Percentiles rank a stretch among this genome's conserved stretches.
phyloP scores from a whole-genome alignment of 2,113 vertebrate species.

The Zosterops lateralis region DNA sequence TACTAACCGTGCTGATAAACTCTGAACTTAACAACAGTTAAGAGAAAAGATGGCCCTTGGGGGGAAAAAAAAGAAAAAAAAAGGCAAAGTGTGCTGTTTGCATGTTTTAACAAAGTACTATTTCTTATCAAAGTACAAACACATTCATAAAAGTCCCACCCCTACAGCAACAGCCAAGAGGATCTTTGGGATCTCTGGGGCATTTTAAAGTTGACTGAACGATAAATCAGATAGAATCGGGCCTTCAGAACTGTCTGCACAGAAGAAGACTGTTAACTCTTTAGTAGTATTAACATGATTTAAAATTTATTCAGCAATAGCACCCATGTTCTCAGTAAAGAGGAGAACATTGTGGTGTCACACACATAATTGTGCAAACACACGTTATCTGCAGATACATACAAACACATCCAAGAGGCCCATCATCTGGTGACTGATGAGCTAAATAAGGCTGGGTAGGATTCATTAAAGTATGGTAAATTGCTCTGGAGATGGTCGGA shows the following conservation, averaged over 20 bases:
- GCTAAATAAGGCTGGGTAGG: neutral
- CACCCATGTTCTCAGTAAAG: neutral
- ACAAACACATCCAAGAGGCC: neutral
- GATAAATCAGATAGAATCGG: neutral
- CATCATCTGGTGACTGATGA: neutral
- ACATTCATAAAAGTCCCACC: neutral
- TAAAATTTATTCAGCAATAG: neutral
- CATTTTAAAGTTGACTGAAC: neutral
- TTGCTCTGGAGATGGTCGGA: neutral
- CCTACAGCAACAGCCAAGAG: constrained; percentile 21
- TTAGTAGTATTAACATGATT: neutral
- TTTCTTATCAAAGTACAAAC: constrained; percentile 44
- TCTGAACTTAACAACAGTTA: constrained; percentile 8
- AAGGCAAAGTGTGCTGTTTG: neutral
- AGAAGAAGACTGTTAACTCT: neutral
- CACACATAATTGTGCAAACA: neutral
- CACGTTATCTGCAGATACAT: neutral
- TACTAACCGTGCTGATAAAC: constrained; percentile 9
- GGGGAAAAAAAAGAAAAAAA: too few species aligned
- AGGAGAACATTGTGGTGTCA: neutral
- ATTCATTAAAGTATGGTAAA: neutral
- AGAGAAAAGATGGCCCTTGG: neutral
- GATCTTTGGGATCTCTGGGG: constrained; percentile 7
- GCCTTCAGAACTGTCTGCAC: neutral
- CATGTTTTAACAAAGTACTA: neutral